Conservation (phyloP, 2,888 invertebrate genomes). For the Meandrusa payeni region DNA sequence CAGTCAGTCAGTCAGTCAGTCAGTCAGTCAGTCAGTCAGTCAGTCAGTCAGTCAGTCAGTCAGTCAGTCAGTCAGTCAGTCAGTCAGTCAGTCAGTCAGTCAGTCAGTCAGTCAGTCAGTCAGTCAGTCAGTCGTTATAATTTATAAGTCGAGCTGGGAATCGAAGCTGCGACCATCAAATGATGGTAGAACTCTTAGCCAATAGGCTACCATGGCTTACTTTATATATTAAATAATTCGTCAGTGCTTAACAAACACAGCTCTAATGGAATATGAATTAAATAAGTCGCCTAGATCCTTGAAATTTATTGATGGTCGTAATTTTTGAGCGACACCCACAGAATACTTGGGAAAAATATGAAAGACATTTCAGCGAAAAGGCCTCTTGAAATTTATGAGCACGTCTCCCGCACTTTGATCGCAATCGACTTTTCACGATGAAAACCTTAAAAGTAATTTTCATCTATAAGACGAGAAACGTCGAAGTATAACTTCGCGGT, state of each 20-base stretch:
- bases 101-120: no score
- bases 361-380: constrained; percentile 78
- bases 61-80: no score
- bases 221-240: neutral
- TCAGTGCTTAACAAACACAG: constrained; percentile 67
- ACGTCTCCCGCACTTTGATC: constrained; percentile 72
- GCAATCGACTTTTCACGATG: constrained; percentile 51
- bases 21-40: no score
- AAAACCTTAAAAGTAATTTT: constrained; percentile 20
- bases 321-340: constrained; percentile 78
- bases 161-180: no score
- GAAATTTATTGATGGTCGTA: constrained; percentile 78
- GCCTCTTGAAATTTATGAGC: constrained; percentile 77
- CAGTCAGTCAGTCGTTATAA: no score
- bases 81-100: no score
- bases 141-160: no score
- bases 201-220: no score
- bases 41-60: no score
- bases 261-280: constrained; percentile 78
- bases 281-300: constrained; percentile 75
- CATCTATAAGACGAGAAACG: constrained; percentile 11
- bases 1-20: no score
- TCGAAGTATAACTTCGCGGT: neutral
- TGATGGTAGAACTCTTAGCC: no score
- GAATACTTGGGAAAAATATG: constrained; percentile 76